Evolutionary conservation across 2,113 vertebrate genomes (phyloP), one percentile per base, ranked within the genome.

Genomic region (Tyto alba): DNA sequence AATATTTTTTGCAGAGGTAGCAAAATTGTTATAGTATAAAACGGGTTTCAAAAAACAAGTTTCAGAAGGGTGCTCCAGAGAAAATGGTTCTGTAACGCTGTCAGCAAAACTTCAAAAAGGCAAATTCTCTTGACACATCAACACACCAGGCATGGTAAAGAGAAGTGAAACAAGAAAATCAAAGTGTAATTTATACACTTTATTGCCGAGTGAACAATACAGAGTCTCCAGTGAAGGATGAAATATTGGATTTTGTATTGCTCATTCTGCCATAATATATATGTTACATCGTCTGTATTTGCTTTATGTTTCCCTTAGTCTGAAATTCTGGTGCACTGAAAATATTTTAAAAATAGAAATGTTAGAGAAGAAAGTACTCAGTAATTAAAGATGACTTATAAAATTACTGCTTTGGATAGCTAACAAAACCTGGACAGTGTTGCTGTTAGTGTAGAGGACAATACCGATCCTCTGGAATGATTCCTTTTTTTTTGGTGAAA

Each of bases 141-240:
- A 59, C 56, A 88, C 75, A 82, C 48, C 18, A 81, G 52, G 60
- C 80, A 41, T 50, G 40, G 69, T 76, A 91, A 92, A 94, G 77
- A 92, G 80, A 93, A 85, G 38, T 77, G 79, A 88, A 94, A 78
- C 56, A 87, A 80, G 83, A 94, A 95, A 97, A 95, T 95, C 91
- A 93, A 95, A 95, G 77, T 92, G 74, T 96, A 96, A 92, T 93
- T 97, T 96, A 85, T 90, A 84, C 23, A 40, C 55, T 92, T 93
- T 91, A 92, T 85, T 96, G 72, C 80, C 3, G 0, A 95, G 83
- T 74, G 94, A 97, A 88, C 89, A 89, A 95, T 62, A 64, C 40
- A 41, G 55, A 38, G 48, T 76, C 89, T 94, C 69, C 59, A 0
- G 0, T 74, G 92, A 94, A 91, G 75, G 48, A 69, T 88, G 75